phyloP scores from a whole-genome alignment of 2,113 vertebrate species.

The Nesogale talazaci region DNA sequence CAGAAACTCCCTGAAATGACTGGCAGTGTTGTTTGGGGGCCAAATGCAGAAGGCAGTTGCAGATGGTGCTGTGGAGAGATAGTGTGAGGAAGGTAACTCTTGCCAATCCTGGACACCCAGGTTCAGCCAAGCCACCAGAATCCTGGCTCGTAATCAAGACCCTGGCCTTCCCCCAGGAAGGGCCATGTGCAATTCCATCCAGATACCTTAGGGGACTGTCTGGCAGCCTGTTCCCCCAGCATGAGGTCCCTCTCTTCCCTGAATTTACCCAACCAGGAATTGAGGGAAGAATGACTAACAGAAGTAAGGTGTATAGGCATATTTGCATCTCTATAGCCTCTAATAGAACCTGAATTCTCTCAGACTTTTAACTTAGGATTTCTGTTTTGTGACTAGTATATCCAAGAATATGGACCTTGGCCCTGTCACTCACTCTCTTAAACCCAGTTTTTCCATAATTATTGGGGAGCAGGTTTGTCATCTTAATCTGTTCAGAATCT shows the following conservation, averaged over 20 bases:
- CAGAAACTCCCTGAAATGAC: slow-evolving; percentile 66
- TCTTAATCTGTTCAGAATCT: neutral
- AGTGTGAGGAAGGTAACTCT: slow-evolving; percentile 43
- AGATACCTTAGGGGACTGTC: slow-evolving; percentile 82
- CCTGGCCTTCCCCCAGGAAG: slow-evolving; percentile 50
- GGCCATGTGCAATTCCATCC: slow-evolving; percentile 66
- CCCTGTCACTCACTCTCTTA: neutral
- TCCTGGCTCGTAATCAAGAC: slow-evolving; percentile 75
- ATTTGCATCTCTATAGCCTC: neutral
- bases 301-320: slow-evolving; percentile 30
- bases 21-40: slow-evolving; percentile 57
- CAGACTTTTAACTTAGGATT: neutral
- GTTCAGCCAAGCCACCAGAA: slow-evolving; percentile 62
- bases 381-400: neutral
- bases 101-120: slow-evolving; percentile 28
- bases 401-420: neutral
- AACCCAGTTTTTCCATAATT: neutral
- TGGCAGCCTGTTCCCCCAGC: slow-evolving; percentile 81
- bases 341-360: neutral
- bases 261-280: slow-evolving; percentile 50
- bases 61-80: slow-evolving; percentile 75
- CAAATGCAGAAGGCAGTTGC: slow-evolving; percentile 79
- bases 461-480: neutral
- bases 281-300: slow-evolving; percentile 49
- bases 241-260: slow-evolving; percentile 59